Percentiles rank a stretch among this genome's conserved stretches.
Evolutionary conservation across 2,888 invertebrate species (phyloP).

Genomic region (Xylocampa areola): DNA sequence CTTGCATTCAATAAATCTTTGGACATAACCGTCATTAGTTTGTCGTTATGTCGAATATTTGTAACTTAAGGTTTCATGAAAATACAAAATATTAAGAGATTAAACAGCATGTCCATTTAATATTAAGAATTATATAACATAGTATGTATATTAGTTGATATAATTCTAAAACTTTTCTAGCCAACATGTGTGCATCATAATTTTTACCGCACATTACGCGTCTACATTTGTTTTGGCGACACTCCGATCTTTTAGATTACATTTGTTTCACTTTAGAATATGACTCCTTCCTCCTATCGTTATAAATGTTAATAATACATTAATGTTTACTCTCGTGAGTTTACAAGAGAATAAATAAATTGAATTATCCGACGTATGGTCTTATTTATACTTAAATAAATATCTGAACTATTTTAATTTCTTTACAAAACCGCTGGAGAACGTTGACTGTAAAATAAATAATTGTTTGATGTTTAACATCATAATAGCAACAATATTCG

Average conservation of each 20-base stretch:
- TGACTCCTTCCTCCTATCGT: constrained; percentile 4
- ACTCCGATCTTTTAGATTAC: constrained; percentile 14
- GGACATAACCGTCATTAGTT: constrained; percentile 1
- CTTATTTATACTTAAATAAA: neutral
- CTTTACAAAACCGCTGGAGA: neutral
- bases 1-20: constrained; percentile 4
- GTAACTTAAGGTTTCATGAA: neutral
- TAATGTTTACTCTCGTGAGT: neutral
- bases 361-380: neutral
- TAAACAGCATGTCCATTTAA: neutral
- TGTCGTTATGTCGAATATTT: neutral
- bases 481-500: neutral
- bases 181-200: constrained; percentile 46
- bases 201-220: constrained; percentile 23
- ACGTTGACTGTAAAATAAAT: neutral
- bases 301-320: neutral
- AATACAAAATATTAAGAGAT: neutral
- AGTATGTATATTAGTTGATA: constrained; percentile 13
- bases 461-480: neutral
- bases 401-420: neutral
- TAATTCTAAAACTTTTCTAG: constrained; percentile 10
- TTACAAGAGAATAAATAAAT: constrained; percentile 10
- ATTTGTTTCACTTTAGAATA: constrained; percentile 11
- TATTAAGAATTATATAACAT: neutral
- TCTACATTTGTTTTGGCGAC: constrained; percentile 19